These are phyloP conservation scores for Leptinotarsa undecemlineata DNA, from an alignment of 1,140 invertebrate genomes.

Conservation along the genomic window DNA sequence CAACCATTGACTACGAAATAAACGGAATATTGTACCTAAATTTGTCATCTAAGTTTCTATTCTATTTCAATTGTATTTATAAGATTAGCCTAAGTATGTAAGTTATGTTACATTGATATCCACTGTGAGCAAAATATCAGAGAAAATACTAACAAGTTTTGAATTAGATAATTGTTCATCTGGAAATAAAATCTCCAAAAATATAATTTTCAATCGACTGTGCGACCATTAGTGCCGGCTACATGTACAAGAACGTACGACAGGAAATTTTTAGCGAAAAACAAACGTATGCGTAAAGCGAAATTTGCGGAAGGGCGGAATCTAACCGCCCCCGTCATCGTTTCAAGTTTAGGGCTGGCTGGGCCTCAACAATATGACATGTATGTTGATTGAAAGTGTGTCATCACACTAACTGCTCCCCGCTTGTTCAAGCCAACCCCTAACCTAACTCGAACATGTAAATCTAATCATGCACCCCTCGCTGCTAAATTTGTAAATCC, in stretches of 20 bases:
- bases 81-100: too few relatives aligned
- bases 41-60: too few relatives aligned
- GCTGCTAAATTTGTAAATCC: conserved; percentile 54
- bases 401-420: conserved; percentile 38
- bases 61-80: too few relatives aligned
- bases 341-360: neutral
- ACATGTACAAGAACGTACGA: neutral
- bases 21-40: too few relatives aligned
- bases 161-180: too few relatives aligned
- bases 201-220: too few relatives aligned
- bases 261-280: neutral
- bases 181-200: too few relatives aligned
- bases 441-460: conserved; percentile 51
- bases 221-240: neutral
- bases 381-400: conserved; percentile 47
- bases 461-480: conserved; percentile 54
- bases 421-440: conserved; percentile 27
- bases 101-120: too few relatives aligned
- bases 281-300: neutral
- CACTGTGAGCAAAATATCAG: too few relatives aligned
- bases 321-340: conserved; percentile 12
- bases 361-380: conserved; percentile 28
- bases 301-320: conserved; percentile 1
- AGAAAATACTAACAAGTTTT: too few relatives aligned
- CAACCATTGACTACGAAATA: too few relatives aligned